Evolutionary conservation across 2,113 vertebrate genomes (phyloP).

Genomic region (Poecilia latipinna): DNA sequence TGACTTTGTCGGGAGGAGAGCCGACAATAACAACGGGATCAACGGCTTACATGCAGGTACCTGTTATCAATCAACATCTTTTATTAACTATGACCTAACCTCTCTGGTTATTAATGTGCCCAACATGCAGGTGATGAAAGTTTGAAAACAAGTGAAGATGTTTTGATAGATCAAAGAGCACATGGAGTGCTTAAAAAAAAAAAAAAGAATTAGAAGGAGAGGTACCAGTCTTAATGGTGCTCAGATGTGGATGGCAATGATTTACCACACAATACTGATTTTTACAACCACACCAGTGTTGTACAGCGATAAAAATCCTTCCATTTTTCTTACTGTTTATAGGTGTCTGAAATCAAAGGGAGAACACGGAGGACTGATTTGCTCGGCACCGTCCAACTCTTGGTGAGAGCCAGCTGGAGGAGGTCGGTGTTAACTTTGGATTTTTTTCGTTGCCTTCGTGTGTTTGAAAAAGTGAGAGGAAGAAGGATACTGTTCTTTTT

Average conservation of each 20-base stretch:
- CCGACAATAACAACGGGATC: background rate
- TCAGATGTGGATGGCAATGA: background rate
- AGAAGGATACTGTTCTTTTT: background rate
- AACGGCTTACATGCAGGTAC: background rate
- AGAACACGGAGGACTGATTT: no score
- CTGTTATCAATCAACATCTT: background rate
- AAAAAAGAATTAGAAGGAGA: background rate
- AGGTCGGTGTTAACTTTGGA: background rate
- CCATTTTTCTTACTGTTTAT: background rate
- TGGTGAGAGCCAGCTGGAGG: conserved; percentile 33
- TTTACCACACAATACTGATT: background rate
- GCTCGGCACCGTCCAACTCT: no score
- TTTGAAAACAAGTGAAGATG: background rate
- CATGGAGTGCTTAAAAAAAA: background rate
- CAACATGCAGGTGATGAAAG: background rate
- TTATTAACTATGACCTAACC: background rate
- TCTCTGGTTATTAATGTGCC: background rate
- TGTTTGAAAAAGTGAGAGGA: conserved; percentile 14
- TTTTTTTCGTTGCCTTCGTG: conserved; percentile 1
- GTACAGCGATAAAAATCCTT: background rate
- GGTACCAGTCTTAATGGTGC: background rate
- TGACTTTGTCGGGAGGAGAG: background rate
- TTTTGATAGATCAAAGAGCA: background rate
- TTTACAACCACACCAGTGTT: background rate
- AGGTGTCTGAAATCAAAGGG: no score